Evolutionary conservation across 2,888 invertebrate genomes (phyloP).

Genomic region (Emmelina monodactyla): DNA sequence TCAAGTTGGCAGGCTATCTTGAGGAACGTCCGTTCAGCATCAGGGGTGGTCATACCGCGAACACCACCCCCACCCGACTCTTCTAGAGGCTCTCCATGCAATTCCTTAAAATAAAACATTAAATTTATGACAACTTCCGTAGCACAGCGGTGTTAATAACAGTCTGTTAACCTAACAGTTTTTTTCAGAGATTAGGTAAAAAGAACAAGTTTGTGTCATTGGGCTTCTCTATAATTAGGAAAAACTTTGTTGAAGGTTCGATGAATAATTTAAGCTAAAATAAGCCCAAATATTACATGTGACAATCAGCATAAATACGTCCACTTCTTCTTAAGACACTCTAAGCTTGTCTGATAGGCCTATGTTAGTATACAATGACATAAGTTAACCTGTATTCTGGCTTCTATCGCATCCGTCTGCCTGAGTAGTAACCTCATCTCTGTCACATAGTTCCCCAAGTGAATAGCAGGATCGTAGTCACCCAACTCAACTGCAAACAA

Average conservation of each 20-base stretch:
- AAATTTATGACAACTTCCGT: background rate
- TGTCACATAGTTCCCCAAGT: conserved; percentile 88
- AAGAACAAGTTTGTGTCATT: too few relatives aligned
- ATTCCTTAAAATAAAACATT: conserved; percentile 27
- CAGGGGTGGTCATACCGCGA: conserved; percentile 84
- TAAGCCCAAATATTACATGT: too few relatives aligned
- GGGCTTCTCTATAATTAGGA: too few relatives aligned
- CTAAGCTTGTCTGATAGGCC: too few relatives aligned
- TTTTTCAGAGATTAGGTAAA: too few relatives aligned
- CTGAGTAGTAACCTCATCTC: conserved; percentile 91
- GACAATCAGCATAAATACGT: too few relatives aligned
- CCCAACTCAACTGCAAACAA: conserved; percentile 84
- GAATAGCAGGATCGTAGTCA: conserved; percentile 89
- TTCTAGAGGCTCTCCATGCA: conserved; percentile 74
- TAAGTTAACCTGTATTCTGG: conserved; percentile 86
- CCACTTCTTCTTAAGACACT: too few relatives aligned
- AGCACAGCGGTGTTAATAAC: too few relatives aligned
- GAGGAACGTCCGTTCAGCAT: conserved; percentile 90
- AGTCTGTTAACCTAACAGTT: too few relatives aligned
- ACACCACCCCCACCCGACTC: conserved; percentile 70
- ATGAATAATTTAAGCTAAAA: too few relatives aligned
- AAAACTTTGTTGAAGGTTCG: too few relatives aligned
- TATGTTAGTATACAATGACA: too few relatives aligned
- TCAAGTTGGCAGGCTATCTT: conserved; percentile 91
- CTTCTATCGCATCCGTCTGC: conserved; percentile 91